Conservation (phyloP, 2,113 vertebrate species). For the Etia nguti region DNA sequence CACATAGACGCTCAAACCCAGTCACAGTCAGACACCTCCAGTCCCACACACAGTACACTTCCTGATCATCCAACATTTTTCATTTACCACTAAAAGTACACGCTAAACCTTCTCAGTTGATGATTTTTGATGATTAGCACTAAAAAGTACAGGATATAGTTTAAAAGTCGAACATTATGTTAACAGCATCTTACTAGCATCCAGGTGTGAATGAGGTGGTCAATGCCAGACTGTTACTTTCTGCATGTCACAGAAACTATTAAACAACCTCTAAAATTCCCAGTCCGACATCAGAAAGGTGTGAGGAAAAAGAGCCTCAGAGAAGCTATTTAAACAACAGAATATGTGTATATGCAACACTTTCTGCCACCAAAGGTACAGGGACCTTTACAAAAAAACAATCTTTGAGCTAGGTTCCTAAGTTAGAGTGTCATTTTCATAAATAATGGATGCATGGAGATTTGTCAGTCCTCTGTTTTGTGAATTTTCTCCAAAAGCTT, state of each 20-base stretch:
- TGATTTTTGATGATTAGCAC: background rate
- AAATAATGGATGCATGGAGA: background rate
- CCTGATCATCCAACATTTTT: background rate
- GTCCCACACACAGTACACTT: background rate
- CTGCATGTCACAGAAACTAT: background rate
- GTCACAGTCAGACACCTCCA: constrained; percentile 1
- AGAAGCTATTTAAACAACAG: background rate
- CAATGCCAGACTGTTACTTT: background rate
- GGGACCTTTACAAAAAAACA: background rate
- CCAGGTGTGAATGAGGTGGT: background rate
- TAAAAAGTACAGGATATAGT: background rate
- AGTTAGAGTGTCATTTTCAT: background rate
- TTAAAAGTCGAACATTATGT: background rate
- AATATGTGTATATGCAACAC: background rate
- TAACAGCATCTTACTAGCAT: background rate
- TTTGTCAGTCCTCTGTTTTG: background rate
- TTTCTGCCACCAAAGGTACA: background rate
- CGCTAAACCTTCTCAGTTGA: background rate
- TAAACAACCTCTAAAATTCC: background rate
- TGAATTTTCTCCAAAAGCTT: background rate
- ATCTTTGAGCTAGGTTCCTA: background rate
- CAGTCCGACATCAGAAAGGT: background rate
- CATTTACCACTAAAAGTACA: background rate
- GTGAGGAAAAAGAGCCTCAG: background rate
- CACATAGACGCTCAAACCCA: background rate